A percentile compares a stretch with the other conserved stretches of the same genome.
Evolutionary conservation across 2,888 invertebrate species (phyloP).

Genomic region (Lucinisca nassula): DNA sequence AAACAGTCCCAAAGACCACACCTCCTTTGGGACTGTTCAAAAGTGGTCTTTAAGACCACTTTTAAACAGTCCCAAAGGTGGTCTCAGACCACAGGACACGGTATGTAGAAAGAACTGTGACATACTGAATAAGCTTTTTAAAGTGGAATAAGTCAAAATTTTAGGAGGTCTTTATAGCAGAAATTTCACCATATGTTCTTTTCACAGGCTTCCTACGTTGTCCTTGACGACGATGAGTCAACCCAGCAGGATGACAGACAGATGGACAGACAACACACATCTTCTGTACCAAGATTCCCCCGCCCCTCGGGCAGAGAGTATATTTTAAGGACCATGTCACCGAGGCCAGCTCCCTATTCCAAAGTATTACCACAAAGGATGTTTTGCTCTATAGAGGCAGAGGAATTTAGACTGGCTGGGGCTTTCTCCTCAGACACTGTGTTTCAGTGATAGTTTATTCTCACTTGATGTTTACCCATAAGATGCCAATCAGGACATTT

Average conservation of each 20-base stretch:
- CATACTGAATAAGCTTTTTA: too few relatives aligned
- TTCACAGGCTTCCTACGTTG: conserved; percentile 89
- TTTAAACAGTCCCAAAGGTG: too few relatives aligned
- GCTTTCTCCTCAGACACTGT: conserved; percentile 94
- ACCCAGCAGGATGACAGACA: conserved; percentile 82
- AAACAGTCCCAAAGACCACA: too few relatives aligned
- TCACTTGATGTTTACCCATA: too few relatives aligned
- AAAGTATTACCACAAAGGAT: conserved; percentile 91
- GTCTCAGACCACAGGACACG: too few relatives aligned
- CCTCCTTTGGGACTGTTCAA: too few relatives aligned
- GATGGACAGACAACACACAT: conserved; percentile 65
- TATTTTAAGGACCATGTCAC: conserved; percentile 90
- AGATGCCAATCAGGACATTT: too few relatives aligned
- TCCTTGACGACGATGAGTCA: conserved; percentile 88
- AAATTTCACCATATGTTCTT: too few relatives aligned
- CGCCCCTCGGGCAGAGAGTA: conserved; percentile 91
- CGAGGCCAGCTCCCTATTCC: conserved; percentile 91
- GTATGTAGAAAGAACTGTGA: too few relatives aligned
- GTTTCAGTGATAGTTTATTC: conserved; percentile 89
- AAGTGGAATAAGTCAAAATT: too few relatives aligned
- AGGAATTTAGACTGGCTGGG: conserved; percentile 92
- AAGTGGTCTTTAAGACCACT: too few relatives aligned
- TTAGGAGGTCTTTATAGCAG: too few relatives aligned
- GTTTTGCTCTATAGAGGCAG: conserved; percentile 91
- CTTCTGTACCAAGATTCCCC: conserved; percentile 89